Conservation (phyloP, 2,797 vertebrate species). For the Tinamus major region DNA sequence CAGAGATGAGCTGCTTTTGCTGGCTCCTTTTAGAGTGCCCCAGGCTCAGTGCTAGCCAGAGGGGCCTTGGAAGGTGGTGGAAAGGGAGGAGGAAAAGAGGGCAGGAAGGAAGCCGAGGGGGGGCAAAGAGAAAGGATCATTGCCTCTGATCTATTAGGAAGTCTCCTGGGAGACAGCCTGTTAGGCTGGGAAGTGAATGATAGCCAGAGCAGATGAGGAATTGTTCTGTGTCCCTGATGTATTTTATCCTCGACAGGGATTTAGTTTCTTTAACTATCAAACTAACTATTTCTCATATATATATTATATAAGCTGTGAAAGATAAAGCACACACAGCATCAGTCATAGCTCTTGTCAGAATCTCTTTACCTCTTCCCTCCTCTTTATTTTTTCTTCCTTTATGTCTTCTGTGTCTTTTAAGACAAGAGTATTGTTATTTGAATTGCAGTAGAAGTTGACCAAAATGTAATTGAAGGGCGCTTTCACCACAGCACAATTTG, state of each 20-base stretch:
- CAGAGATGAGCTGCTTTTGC: neutral
- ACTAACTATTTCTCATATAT: slow-evolving; percentile 67
- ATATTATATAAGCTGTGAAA: slow-evolving; percentile 62
- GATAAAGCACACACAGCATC: slow-evolving; percentile 60
- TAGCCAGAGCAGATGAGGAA: slow-evolving; percentile 62
- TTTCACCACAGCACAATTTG: neutral
- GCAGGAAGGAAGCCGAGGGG: neutral
- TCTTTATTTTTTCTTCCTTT: neutral
- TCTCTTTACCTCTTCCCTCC: slow-evolving; percentile 22
- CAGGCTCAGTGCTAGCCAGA: neutral
- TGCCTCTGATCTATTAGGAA: slow-evolving; percentile 43
- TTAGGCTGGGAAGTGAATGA: slow-evolving; percentile 63
- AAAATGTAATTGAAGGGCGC: neutral
- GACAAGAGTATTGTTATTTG: neutral
- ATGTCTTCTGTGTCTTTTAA: neutral
- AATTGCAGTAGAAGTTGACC: neutral
- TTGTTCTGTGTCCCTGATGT: slow-evolving; percentile 53
- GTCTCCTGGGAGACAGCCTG: slow-evolving; percentile 34
- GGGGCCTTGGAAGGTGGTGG: neutral
- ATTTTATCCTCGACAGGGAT: slow-evolving; percentile 64
- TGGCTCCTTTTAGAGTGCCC: neutral
- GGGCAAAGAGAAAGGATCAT: neutral
- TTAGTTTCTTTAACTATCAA: slow-evolving; percentile 70
- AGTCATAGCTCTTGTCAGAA: slow-evolving; percentile 51
- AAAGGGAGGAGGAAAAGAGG: neutral